Evolutionary conservation across 1,140 invertebrate genomes (phyloP), one percentile per base, ranked within the genome.

Genomic region (Diplogasteroides magnus): DNA sequence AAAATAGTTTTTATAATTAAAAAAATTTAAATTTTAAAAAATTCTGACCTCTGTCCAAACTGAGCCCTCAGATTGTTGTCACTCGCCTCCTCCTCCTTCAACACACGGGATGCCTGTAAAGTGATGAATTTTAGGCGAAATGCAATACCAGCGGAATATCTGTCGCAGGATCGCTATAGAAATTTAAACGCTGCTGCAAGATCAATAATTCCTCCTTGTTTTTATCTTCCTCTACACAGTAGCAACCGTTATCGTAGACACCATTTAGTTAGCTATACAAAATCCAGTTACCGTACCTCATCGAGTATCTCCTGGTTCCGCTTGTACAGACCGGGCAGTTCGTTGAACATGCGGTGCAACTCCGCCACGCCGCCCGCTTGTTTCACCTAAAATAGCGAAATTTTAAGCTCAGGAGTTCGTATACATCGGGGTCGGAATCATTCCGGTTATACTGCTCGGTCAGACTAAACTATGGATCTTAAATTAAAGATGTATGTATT

Each of bases 241-340:
- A n/a, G n/a, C n/a, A n/a, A n/a, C n/a, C n/a, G n/a, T n/a, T n/a
- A n/a, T n/a, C n/a, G n/a, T n/a, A n/a, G n/a, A n/a, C n/a, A n/a
- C n/a, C n/a, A n/a, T n/a, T n/a, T n/a, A n/a, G n/a, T n/a, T n/a
- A n/a, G n/a, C n/a, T n/a, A n/a, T n/a, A n/a, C n/a, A n/a, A n/a
- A n/a, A n/a, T 48, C 37, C 19, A 48, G 6, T 19, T 19, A 6
- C n/a, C n/a, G 14, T n/a, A 68, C 66, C 66, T 98, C 95, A 83
- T 94, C 90, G 0, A 99, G 86, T 73, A 99, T 96, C 84, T 98
- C 95, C 68, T 89, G 89, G 85, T 98, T 98, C 69, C 95, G 87
- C 82, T 90, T 89, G 37, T 97, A 86, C 56, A 95, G 85, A 72
- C 92, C 90, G 0, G 95, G 96, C 58, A 98, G 85, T 80, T 98